Evolutionary conservation across 1,140 invertebrate species (phyloP), one percentile per base, ranked within the genome.

Genomic region (Bactericera cockerelli): DNA sequence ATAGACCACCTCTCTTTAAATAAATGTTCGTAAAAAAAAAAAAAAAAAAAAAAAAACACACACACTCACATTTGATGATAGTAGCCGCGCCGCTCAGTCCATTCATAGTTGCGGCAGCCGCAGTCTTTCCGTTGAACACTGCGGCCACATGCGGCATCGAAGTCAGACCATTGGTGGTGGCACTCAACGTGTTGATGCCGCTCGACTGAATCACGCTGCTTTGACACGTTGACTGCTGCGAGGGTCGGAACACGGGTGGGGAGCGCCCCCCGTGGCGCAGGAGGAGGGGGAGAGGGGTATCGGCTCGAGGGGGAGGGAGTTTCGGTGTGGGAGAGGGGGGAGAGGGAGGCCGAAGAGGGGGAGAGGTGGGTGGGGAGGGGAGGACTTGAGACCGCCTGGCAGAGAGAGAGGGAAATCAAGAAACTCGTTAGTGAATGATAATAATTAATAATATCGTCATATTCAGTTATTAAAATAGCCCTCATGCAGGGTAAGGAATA

Each of bases 281-380:
- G 13, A 31, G 14, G 39, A 33, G 26, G 28, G 25, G 56, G 38
- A 58, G 28, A 38, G 22, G 33, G 26, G 24, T 19, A 11, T 28
- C 42, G 19, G 25, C 2, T 38, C 19, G 39, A 33, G n/a, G 26
- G 28, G 25, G 56, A 31, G 26, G 39, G 28, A 38, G 54, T 56
- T 26, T n/a, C 19, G 38, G 54, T 56, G 54, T 33, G 28, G 22
- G 33, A 24, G 55, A 39, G 38, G 26, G 56, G 38, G 22, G 38
- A 31, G 39, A 39, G 36, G 31, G 26, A 38, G 26, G 26, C 31
- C 16, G 26, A 38, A 24, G 38, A 31, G 33, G 38, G 22, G 54
- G 42, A 55, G 26, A 22, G 58, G 24, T 38, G 28, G 58, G 58
- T 19, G 58, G 26, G 58, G 54, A 19, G 39, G 25, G 24, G 39